Conservation (phyloP, 2,888 invertebrate genomes). For the Empis stercorea region DNA sequence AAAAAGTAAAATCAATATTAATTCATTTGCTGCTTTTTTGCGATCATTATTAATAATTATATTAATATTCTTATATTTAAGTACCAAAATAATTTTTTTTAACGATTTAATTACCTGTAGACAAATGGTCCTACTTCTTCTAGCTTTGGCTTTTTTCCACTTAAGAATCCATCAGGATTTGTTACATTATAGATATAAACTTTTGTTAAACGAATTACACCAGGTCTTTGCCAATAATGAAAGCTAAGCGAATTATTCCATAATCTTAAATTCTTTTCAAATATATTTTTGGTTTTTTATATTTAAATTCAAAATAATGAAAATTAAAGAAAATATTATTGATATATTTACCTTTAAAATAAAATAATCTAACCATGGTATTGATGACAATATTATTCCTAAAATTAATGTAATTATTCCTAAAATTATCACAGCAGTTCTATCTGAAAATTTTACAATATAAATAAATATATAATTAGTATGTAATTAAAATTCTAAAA, state of each 20-base stretch:
- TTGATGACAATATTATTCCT: slow-evolving; percentile 69
- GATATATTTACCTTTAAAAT: slow-evolving; percentile 64
- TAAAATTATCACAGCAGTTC: slow-evolving; percentile 64
- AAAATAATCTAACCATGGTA: slow-evolving; percentile 79
- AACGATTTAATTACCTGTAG: slow-evolving; percentile 51
- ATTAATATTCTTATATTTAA: no score
- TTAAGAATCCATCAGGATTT: slow-evolving; percentile 66
- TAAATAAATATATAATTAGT: no score
- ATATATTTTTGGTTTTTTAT: no score
- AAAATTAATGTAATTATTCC: slow-evolving; percentile 67
- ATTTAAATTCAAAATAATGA: background rate
- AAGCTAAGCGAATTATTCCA: slow-evolving; percentile 77
- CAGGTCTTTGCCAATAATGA: slow-evolving; percentile 81
- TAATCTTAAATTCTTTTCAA: slow-evolving; percentile 60
- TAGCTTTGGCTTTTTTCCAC: slow-evolving; percentile 66
- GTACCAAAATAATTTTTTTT: no score
- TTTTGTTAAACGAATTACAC: slow-evolving; percentile 68
- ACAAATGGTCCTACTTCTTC: slow-evolving; percentile 78
- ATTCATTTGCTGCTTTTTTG: no score
- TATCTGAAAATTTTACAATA: slow-evolving; percentile 50
- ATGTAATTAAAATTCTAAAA: no score
- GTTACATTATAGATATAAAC: slow-evolving; percentile 84
- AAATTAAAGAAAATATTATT: background rate
- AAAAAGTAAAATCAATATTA: no score
- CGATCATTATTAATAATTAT: no score